phyloP scores from a whole-genome alignment of 2,113 vertebrate genomes.

The Clarias gariepinus region DNA sequence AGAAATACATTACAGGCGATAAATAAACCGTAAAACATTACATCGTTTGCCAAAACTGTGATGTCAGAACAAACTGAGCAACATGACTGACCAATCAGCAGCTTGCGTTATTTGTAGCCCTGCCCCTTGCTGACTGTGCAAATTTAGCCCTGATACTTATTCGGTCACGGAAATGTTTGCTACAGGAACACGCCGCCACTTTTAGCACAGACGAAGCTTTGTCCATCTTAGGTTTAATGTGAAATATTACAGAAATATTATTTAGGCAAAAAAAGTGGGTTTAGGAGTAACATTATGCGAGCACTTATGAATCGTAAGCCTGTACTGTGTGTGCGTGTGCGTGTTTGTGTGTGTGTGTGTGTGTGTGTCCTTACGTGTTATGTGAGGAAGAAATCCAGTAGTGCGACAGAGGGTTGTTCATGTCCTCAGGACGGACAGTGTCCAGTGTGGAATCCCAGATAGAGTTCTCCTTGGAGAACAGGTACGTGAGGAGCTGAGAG shows the following conservation, averaged over 20 bases:
- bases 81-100: neutral
- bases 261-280: no score
- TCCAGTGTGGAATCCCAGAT: constrained; percentile 89
- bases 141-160: neutral
- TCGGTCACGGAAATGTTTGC: neutral
- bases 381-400: constrained; percentile 99
- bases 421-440: constrained; percentile 84
- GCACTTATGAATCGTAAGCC: no score
- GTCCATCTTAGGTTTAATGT: neutral
- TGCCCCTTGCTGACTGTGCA: neutral
- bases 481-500: constrained; percentile 88
- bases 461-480: constrained; percentile 98
- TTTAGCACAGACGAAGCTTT: neutral
- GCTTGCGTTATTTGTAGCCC: neutral
- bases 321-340: no score
- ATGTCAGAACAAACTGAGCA: neutral
- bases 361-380: constrained; percentile 87
- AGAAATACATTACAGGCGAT: neutral
- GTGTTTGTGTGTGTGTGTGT: neutral
- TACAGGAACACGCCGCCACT: no score
- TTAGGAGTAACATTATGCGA: no score
- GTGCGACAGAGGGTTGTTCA: constrained; percentile 97
- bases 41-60: neutral
- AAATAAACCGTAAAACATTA: neutral
- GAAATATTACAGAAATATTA: no score